These are phyloP conservation scores for Plebejus argus DNA, from an alignment of 2,888 invertebrate genomes.

Conservation along the genomic window DNA sequence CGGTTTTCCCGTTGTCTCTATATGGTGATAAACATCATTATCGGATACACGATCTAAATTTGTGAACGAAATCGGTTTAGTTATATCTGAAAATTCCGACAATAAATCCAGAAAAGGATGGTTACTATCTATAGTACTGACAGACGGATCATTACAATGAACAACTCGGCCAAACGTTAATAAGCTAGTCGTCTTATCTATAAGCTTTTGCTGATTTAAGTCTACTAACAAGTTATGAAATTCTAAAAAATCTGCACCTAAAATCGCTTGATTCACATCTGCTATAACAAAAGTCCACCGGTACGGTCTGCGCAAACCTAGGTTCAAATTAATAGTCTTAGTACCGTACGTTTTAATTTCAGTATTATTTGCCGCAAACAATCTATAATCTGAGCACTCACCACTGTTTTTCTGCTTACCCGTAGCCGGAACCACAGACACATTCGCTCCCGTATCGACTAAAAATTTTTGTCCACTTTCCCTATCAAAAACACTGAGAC, in stretches of 20 bases:
- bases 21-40: conserved; percentile 7
- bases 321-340: not conserved
- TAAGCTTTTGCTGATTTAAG: not conserved
- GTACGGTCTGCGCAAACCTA: not conserved
- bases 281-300: not conserved
- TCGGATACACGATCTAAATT: not conserved
- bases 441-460: not conserved
- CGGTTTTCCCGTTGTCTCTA: conserved; percentile 48
- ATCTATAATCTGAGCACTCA: not conserved
- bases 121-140: not conserved
- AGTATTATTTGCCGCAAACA: not conserved
- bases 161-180: conserved; percentile 8
- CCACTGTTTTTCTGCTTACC: conserved; percentile 1
- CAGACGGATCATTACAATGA: not conserved
- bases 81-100: not conserved
- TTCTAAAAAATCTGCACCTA: not conserved
- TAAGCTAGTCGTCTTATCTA: not conserved
- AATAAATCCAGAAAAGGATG: not conserved
- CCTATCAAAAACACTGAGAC: conserved; percentile 7
- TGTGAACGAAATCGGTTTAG: not conserved
- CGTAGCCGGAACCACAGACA: not conserved
- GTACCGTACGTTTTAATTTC: not conserved
- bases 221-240: conserved; percentile 8
- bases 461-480: conserved; percentile 4
- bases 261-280: conserved; percentile 2